Base-by-base conservation (phyloP, 2,113 vertebrate species). In the Pseudopipra pipra region DNA sequence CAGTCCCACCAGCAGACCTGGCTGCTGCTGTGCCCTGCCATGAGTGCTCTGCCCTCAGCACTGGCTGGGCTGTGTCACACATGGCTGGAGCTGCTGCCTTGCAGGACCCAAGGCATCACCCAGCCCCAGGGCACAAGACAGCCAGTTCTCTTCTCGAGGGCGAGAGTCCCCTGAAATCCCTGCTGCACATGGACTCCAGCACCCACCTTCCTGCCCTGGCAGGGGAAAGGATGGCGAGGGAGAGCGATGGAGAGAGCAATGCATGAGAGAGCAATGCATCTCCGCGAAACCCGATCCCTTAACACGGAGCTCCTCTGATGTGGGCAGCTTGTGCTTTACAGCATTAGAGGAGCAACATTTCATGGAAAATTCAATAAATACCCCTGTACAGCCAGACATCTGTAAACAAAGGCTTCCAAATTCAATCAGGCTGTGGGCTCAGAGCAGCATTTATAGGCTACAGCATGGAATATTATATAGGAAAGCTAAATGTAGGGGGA, bases 341-440 rank as follows among this genome's bases (percentile, higher is more conserved):
- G 98, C 98, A 98, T 98, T 98, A 98, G 98, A 98, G 98, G 98
- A 98, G 98, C 98, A 98, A 98, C 98, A 98, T 98, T 98, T 98
- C 98, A 98, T 98, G 98, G 98, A 98, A 98, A 98, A 98, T 98
- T 98, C 98, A 98, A 98, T 98, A 98, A 98, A 98, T 98, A 98
- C 97, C 98, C 98, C 98, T 98, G 98, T 98, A 98, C 98, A 98
- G 98, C 98, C 98, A 98, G 98, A 98, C 98, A 98, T 98, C 98
- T 98, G 98, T 98, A 98, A 98, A 98, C 98, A 98, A 98, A 98
- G 98, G 98, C 98, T 98, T 98, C 97, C 98, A 98, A 98, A 98
- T 98, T 98, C 98, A 98, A 98, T 98, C 98, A 98, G 97, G 97
- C 98, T 97, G 98, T 98, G 98, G 98, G 97, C 98, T 97, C 97